Base-by-base conservation (phyloP, 2,888 invertebrate species). In the Brachycybe producta region DNA sequence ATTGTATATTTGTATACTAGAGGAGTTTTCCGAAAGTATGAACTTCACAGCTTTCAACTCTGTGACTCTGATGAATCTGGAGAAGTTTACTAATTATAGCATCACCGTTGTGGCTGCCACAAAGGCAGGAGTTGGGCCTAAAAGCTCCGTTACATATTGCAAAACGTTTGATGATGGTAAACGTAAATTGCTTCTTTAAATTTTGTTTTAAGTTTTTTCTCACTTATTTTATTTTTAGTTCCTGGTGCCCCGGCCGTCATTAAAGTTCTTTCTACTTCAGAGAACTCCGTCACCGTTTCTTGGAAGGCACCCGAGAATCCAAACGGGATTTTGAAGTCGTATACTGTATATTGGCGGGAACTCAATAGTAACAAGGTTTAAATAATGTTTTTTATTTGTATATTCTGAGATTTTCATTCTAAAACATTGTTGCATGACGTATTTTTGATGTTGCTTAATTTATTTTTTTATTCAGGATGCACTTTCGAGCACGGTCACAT, bases 271-370 rank as follows among this genome's bases (percentile, higher is more conserved):
- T 86, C 91, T 11, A 90, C 90, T 82, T 88, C 90, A 49, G 76
- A 78, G 21, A 88, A 86, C 64, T 84, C 90, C 3, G 88, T 94
- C 63, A 74, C 94, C 21, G 84, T 92, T 1, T 86, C 90, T 48
- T 95, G 95, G 95, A 80, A 86, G 62, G 84, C 87, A 57, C 94
- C 94, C 57, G 78, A 81, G 64, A 84, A 85, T 61, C 88, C 90
- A 46, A 94, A 94, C 64, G 95, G 95, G 35, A 78, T 90, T 48
- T 82, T 94, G 54, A 85, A 82, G 43, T 88, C 90, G 65, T 95
- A 92, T 70, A 87, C 85, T 23, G 84, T 94, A 21, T 92, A 92
- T 71, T 81, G 82, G 11, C 62, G 64, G 52, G 67, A 68, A 52
- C 61, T 60, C 40, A 62, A 61, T 40, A 61, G 60, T 32, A 62